Conservation (phyloP, 1,140 invertebrate species). For the Nixonia krombeini region DNA sequence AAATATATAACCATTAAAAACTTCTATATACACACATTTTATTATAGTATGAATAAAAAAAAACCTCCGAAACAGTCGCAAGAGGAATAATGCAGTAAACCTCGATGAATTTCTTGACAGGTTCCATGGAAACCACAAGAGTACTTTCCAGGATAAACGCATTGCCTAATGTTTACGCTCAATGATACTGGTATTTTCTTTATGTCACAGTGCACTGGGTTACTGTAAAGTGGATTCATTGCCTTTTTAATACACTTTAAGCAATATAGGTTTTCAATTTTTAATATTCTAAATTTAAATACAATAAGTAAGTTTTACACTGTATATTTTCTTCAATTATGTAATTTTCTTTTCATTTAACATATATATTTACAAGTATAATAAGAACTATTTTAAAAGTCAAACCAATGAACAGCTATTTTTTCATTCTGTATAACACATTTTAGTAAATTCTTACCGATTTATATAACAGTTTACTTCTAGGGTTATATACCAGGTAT, state of each 20-base stretch:
- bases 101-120: slow-evolving; percentile 72
- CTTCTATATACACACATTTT: too few species aligned
- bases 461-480: slow-evolving; percentile 63
- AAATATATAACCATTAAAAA: slow-evolving; percentile 5
- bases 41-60: too few species aligned
- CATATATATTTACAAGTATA: too few species aligned
- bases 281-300: too few species aligned
- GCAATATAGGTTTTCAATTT: too few species aligned
- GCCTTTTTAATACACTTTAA: neutral
- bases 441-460: too few species aligned
- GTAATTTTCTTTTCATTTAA: too few species aligned
- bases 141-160: slow-evolving; percentile 65
- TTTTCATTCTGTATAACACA: too few species aligned
- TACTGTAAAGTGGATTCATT: slow-evolving; percentile 51
- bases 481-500: slow-evolving; percentile 72
- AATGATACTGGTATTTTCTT: slow-evolving; percentile 72
- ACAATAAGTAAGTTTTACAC: too few species aligned
- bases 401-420: too few species aligned
- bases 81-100: slow-evolving; percentile 71
- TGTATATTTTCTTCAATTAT: too few species aligned
- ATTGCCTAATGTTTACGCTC: slow-evolving; percentile 71
- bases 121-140: slow-evolving; percentile 70
- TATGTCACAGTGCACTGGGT: slow-evolving; percentile 58
- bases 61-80: slow-evolving; percentile 73
- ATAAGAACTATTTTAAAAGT: too few species aligned